Evolutionary conservation across 2,113 vertebrate species (phyloP).

Genomic region (Poicephalus meyeri): DNA sequence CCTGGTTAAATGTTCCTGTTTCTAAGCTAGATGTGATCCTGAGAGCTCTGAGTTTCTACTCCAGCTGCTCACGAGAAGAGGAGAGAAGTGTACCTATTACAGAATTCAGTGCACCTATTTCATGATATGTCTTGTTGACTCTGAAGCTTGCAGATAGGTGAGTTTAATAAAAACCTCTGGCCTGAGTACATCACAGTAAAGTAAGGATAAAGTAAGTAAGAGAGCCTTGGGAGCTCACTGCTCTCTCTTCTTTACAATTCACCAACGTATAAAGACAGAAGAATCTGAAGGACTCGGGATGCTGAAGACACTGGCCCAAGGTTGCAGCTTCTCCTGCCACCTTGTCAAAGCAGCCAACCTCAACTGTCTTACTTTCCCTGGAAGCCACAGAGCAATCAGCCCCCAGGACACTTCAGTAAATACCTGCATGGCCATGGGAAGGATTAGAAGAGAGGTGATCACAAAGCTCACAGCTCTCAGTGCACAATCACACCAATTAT

Average conservation of each 20-base stretch:
- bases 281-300: not conserved
- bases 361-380: accelerated
- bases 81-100: not conserved
- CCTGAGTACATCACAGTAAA: not conserved
- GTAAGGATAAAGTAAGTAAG: not conserved
- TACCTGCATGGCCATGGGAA: not conserved
- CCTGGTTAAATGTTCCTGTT: not conserved
- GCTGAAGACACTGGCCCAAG: not conserved
- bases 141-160: not conserved
- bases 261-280: not conserved
- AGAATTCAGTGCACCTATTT: not conserved
- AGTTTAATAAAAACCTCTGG: not conserved
- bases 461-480: not conserved
- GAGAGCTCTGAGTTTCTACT: not conserved
- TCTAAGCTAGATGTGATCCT: not conserved
- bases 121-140: not conserved
- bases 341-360: not conserved
- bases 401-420: not conserved
- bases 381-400: not conserved
- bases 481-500: not conserved
- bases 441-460: not conserved
- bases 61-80: not conserved
- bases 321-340: not conserved
- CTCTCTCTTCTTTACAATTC: not conserved
- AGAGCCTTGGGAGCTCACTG: not conserved